A percentile compares a stretch with the other conserved stretches of the same genome.
Conservation (phyloP, 2,888 invertebrate species). For the Girardia tigrina region DNA sequence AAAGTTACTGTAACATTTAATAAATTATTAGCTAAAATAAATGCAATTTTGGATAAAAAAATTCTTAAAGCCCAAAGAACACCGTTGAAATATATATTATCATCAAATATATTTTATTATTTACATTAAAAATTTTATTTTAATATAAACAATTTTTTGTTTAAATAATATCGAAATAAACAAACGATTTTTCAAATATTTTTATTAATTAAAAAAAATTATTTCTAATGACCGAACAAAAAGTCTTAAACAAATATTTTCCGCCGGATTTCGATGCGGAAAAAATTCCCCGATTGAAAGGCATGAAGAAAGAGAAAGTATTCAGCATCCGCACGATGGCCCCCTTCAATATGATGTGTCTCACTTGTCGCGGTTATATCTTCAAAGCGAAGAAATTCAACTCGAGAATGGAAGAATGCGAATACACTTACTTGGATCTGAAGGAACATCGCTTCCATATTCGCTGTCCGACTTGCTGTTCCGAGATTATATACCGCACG, state of each 20-base stretch:
- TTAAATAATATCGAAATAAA: too few species aligned
- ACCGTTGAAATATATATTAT: too few species aligned
- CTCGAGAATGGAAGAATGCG: conserved; percentile 90
- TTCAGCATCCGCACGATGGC: conserved; percentile 63
- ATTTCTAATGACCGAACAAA: conserved; percentile 1
- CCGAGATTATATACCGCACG: conserved; percentile 77
- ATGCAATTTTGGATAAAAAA: too few species aligned
- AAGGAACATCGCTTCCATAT: conserved; percentile 94
- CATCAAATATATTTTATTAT: too few species aligned
- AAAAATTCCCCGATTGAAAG: conserved; percentile 82
- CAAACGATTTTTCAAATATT: too few species aligned
- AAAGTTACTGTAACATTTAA: too few species aligned
- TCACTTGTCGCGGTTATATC: conserved; percentile 96
- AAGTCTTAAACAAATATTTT: conserved; percentile 76
- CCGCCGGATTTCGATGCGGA: conserved; percentile 99
- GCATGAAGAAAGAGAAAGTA: conserved; percentile 71
- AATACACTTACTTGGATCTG: conserved; percentile 77
- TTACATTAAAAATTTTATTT: too few species aligned
- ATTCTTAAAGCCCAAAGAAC: too few species aligned
- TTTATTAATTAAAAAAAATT: too few species aligned
- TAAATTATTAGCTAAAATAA: too few species aligned
- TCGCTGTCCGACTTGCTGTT: conserved; percentile 88
- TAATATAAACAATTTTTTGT: too few species aligned
- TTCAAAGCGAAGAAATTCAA: conserved; percentile 98
- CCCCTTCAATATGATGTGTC: conserved; percentile 97